A percentile compares a stretch with the other conserved stretches of the same genome.
Evolutionary conservation across 2,888 invertebrate species (phyloP).

Genomic region (Stenotaenia linearis): DNA sequence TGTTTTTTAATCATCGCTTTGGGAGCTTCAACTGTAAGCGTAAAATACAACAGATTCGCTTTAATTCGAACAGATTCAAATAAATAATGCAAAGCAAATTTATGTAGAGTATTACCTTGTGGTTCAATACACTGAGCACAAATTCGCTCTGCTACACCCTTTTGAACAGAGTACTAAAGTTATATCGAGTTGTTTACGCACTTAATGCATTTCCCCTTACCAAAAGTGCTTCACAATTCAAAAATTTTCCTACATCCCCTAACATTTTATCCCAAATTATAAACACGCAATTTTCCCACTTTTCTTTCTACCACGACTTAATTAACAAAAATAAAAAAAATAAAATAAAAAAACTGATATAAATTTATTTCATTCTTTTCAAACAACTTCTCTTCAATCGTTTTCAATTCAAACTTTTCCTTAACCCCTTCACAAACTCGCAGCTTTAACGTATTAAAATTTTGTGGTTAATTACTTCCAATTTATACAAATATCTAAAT

Average conservation of each 20-base stretch:
- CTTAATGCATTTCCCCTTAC: not conserved
- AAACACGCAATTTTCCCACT: not conserved
- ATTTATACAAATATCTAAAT: slow-evolving; percentile 24
- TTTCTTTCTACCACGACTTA: too few relatives aligned
- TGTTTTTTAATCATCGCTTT: not conserved
- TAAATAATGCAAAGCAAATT: slow-evolving; percentile 24
- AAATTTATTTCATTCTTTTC: too few relatives aligned
- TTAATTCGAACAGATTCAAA: slow-evolving; percentile 12
- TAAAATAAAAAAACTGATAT: too few relatives aligned
- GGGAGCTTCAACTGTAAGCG: not conserved
- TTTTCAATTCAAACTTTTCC: not conserved
- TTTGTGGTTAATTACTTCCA: slow-evolving; percentile 13
- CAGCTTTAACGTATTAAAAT: slow-evolving; percentile 14
- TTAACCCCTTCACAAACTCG: not conserved
- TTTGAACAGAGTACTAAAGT: not conserved
- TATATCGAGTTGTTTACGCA: slow-evolving; percentile 10
- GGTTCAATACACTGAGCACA: slow-evolving; percentile 26
- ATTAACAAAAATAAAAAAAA: too few relatives aligned
- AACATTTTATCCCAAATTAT: not conserved
- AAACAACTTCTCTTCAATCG: too few relatives aligned
- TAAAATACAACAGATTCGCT: slow-evolving; percentile 13
- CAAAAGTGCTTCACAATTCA: not conserved
- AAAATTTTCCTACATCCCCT: not conserved
- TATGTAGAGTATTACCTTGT: slow-evolving; percentile 12
- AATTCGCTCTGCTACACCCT: slow-evolving; percentile 17